These are phyloP conservation scores for Ceratosolen solmsi DNA, from an alignment of 1,140 invertebrate species.

Conservation along the genomic window DNA sequence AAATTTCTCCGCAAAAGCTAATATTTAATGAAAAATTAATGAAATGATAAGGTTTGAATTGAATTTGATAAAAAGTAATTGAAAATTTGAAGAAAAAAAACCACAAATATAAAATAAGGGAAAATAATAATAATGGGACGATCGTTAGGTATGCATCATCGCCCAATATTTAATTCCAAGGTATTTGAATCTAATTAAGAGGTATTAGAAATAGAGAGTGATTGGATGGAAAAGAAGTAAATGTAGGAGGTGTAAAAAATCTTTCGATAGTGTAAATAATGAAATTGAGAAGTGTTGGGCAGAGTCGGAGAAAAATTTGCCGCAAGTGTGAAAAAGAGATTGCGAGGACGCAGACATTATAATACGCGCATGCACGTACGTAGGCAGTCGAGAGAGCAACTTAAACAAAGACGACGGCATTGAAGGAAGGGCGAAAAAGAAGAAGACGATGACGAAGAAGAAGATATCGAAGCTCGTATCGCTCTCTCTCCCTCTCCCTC, in stretches of 20 bases:
- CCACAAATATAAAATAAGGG: no score
- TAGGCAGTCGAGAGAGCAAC: neutral
- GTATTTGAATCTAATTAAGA: no score
- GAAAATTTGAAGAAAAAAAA: no score
- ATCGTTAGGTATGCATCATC: no score
- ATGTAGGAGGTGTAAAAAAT: neutral
- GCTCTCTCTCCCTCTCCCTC: neutral
- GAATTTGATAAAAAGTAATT: no score
- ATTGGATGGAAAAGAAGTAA: neutral
- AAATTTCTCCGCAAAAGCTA: no score
- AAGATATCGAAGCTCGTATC: slow-evolving; percentile 31
- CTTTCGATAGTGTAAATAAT: neutral
- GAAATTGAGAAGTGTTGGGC: neutral
- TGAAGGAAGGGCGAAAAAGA: neutral
- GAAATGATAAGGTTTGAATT: no score
- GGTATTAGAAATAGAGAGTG: neutral
- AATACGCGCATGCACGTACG: neutral
- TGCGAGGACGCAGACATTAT: neutral
- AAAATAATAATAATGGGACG: no score
- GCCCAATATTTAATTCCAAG: no score
- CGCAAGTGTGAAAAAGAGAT: slow-evolving; percentile 31
- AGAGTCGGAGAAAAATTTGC: slow-evolving; percentile 18
- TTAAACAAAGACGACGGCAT: slow-evolving; percentile 28
- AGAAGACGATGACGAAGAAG: slow-evolving; percentile 17
- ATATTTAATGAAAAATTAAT: no score